Evolutionary conservation across 2,113 vertebrate species (phyloP).

Genomic region (Acinonyx jubatus): DNA sequence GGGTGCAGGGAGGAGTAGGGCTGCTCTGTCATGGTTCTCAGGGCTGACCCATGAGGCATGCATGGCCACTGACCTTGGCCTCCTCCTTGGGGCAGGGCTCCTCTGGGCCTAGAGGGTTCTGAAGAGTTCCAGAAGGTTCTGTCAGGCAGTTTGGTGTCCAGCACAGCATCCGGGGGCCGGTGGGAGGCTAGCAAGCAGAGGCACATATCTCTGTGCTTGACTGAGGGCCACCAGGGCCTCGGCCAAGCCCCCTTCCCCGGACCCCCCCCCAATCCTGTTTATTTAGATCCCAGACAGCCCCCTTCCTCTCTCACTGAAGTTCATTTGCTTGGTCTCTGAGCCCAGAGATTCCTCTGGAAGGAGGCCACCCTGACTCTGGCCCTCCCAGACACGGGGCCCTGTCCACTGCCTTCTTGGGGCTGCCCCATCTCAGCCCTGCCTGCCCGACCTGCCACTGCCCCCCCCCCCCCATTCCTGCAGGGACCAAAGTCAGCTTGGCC

Average conservation of each 20-base stretch:
- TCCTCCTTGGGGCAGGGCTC: not conserved
- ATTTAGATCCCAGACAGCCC: not conserved
- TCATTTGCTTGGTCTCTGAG: rapidly evolving
- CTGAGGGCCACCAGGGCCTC: too few relatives aligned
- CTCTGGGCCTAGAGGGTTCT: not conserved
- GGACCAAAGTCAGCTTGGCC: not conserved
- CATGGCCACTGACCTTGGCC: not conserved
- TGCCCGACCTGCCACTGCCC: not conserved
- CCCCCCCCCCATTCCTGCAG: rapidly evolving
- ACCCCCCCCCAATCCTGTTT: not conserved
- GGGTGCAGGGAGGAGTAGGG: not conserved
- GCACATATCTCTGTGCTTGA: not conserved
- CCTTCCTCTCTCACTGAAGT: not conserved
- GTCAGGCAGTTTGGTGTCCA: not conserved
- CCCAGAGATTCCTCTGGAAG: not conserved
- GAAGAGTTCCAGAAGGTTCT: not conserved
- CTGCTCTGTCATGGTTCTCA: not conserved
- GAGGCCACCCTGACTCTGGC: too few relatives aligned
- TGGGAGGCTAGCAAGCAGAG: not conserved
- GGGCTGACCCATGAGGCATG: not conserved
- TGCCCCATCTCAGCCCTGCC: not conserved
- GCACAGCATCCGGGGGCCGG: not conserved
- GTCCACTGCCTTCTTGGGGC: not conserved
- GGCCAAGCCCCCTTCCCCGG: rapidly evolving
- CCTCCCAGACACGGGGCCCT: not conserved